A percentile compares a stretch with the other conserved stretches of the same genome.
Evolutionary conservation across 2,888 invertebrate genomes (phyloP).

Genomic region (Anaspis maculata): DNA sequence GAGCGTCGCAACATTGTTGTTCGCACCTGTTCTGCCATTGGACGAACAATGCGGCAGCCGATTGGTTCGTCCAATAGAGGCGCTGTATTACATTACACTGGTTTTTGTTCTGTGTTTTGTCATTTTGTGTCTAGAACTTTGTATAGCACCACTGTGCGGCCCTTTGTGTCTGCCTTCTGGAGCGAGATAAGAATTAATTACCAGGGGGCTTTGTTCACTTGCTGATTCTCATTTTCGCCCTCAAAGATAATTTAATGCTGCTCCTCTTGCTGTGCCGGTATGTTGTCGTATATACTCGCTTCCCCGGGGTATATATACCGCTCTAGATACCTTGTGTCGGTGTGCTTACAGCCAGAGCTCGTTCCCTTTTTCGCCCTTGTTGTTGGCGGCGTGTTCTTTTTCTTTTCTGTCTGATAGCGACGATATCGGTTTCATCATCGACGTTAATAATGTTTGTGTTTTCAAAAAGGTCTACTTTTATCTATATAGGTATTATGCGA

Average conservation of each 20-base stretch:
- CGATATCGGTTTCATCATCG: no score
- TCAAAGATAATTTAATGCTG: constrained; percentile 40
- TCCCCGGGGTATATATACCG: no score
- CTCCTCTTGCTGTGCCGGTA: no score
- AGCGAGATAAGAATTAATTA: constrained; percentile 48
- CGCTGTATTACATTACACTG: constrained; percentile 40
- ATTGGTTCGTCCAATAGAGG: constrained; percentile 40
- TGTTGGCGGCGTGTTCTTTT: no score
- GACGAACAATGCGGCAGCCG: constrained; percentile 37
- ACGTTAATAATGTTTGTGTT: no score
- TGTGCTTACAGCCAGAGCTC: no score
- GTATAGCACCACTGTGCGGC: constrained; percentile 35
- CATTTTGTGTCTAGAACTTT: constrained; percentile 43
- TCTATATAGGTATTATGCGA: no score
- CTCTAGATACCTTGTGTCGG: no score
- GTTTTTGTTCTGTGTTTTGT: constrained; percentile 43
- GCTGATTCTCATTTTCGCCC: constrained; percentile 38
- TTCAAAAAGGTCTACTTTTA: no score
- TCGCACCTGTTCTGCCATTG: constrained; percentile 38
- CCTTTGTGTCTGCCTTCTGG: constrained; percentile 40
- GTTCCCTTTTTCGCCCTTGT: no score
- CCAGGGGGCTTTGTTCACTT: constrained; percentile 39
- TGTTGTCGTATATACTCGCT: no score
- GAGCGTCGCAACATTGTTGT: constrained; percentile 8
- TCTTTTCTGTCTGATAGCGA: no score